Base-by-base conservation (phyloP, 2,113 vertebrate species). In the Rhipidura dahli region DNA sequence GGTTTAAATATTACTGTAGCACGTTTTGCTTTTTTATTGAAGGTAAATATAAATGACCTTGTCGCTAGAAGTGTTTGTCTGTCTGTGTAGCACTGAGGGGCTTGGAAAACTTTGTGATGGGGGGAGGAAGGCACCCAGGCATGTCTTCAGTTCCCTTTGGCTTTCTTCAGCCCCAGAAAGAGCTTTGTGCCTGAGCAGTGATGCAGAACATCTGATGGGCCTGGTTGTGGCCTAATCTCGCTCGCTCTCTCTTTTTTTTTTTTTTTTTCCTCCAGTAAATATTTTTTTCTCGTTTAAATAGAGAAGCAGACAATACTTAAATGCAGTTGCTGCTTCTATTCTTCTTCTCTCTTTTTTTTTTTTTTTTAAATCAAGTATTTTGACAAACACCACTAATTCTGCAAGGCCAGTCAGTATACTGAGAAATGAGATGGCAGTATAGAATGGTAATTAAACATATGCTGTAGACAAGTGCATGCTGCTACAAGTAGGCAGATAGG, bases 151-250 rank as follows among this genome's bases (percentile, higher is more conserved):
- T 61, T 93, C 95, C 80, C 91, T 87, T 94, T 75, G 82, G 87
- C 90, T 95, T 94, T 94, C 92, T 86, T 70, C 87, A 95, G 82
- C 68, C 93, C 87, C 85, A 93, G 97, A 87, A 90, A 59, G 87
- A 87, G 90, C 93, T 96, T 97, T 96, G 94, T 96, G 94, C 61
- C 85, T 93, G 95, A 70, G 91, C 95, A 89, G 83, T 92, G 94
- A 95, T 94, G 95, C 96, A 95, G 94, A 97, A 96, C 94, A 95
- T 93, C 93, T 93, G 64, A 88, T 92, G 93, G 92, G 91, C 79
- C 73, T 75, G 76, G 3, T 47, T 88, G 72, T 87, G 87, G 56
- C 86, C 76, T 94, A 76, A 94, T 93, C 93, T 83, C 42, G 15
- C n/a, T 37, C 7, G 49, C 0, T 26, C 1, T 51, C 28, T 51